Base-by-base conservation (phyloP, 2,797 vertebrate genomes). In the Gorsachius magnificus region DNA sequence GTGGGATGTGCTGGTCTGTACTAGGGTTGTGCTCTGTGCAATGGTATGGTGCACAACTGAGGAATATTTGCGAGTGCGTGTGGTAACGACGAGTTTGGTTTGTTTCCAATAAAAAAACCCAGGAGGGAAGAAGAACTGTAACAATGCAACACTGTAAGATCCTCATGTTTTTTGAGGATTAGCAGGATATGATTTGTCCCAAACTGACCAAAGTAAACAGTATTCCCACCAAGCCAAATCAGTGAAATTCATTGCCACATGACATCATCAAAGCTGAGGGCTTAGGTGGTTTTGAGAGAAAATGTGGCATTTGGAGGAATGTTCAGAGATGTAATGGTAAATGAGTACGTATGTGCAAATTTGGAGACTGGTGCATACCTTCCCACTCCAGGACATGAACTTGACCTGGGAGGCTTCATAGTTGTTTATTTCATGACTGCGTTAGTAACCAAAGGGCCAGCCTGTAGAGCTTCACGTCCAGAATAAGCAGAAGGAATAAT, bases 311-410 rank as follows among this genome's bases (percentile, higher is more conserved):
- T 56, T 64, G 53, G 54, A 46, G 41, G 57, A 56, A 21, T 3
- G 22, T 14, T 22, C 22, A 53, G 36, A 46, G 50, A 41, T 17
- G 18, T 5, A 20, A 21, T 20, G 28, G 21, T 29, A 35, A 41
- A n/a, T 8, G 24, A 8, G 13, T 1, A 5, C 1, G 11, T 13
- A 9, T 4, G 0, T 4, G 4, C 19, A 38, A 10, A 33, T 29
- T 54, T 53, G 35, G 53, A 58, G 58, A 41, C 45, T 18, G 64
- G 5, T 48, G 64, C 5, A 1, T 50, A 36, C 35, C 8, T 28
- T 36, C 46, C 33, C 2, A 0, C 19, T 33, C 11, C 66, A 31
- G 50, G 61, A 28, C 5, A 3, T 15, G n/a, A 87, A 51, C 36
- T 33, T 35, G 29, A 45, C 54, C 66, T 46, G 9, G 28, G 29